A percentile compares a stretch with the other conserved stretches of the same genome.
Conservation (phyloP, 2,888 invertebrate species). For the Kryphioiulus occultus region DNA sequence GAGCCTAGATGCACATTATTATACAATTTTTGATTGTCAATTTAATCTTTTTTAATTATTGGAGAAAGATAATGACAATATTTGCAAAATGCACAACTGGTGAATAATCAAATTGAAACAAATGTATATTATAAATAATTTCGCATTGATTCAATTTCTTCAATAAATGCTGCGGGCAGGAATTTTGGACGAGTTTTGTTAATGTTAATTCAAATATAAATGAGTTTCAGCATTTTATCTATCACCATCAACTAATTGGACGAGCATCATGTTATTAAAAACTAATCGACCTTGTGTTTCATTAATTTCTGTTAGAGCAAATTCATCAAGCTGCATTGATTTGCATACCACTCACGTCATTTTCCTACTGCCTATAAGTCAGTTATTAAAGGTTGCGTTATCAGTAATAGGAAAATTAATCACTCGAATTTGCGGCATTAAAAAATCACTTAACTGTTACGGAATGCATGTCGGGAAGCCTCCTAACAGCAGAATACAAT, state of each 20-base stretch:
- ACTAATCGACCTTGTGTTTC: neutral
- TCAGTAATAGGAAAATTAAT: neutral
- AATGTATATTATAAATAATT: too few species aligned
- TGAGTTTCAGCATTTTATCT: neutral
- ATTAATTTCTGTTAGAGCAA: neutral
- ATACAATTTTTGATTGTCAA: too few species aligned
- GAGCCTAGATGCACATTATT: too few species aligned
- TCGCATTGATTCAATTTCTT: too few species aligned
- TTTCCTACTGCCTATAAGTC: neutral
- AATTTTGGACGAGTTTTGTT: too few species aligned
- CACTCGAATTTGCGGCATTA: neutral
- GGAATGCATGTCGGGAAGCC: neutral
- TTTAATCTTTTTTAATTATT: too few species aligned
- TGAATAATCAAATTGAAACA: too few species aligned
- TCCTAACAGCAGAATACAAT: neutral
- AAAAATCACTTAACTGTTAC: neutral
- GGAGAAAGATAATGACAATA: too few species aligned
- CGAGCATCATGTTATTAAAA: conserved; percentile 16
- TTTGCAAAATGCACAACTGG: too few species aligned
- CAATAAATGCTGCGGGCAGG: too few species aligned
- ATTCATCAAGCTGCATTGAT: neutral
- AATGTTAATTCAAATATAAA: neutral
- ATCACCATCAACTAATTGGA: neutral
- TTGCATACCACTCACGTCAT: neutral
- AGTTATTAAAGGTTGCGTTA: neutral